Evolutionary conservation across 2,888 invertebrate genomes (phyloP), one percentile per base, ranked within the genome.

Genomic region (Andrena dorsata): DNA sequence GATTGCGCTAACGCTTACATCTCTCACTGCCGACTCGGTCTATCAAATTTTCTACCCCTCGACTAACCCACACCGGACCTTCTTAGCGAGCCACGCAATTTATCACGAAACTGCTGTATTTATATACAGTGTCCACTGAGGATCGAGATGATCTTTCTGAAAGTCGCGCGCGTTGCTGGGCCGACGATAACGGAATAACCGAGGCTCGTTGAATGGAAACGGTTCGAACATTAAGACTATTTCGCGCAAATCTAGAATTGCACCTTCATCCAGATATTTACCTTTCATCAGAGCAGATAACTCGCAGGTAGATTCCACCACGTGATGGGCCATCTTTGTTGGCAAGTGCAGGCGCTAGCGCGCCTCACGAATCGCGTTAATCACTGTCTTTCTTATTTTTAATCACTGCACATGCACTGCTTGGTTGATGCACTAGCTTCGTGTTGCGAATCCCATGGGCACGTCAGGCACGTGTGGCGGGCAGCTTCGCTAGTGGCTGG

Each of bases 211-310:
- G 13, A 13, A 10, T 10, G 10, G 35, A 35, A 2, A 13, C 13
- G 10, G 35, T 13, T 13, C 1, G 0, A 41, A 4, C 4, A 0
- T 41, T 13, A 41, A 41, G 41, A 13, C 41, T 16, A 4, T 16
- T 16, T 41, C 1, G n/a, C 7, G 41, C 2, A 2, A 26, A 41
- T 64, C 7, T 20, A 26, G 47, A n/a, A 0, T 35, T 1, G 23
- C 13, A n/a, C 35, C 28, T 74, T 35, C 28, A 49, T 41, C 10
- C 5, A n/a, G 13, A 75, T 87, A 88, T 84, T 92, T 80, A 93
- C 93, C 93, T 93, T 92, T 93, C 83, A 92, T 92, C 56, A 91
- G 90, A 76, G 89, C 90, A 65, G 92, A 90, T 35, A 93, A 89
- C 75, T 92, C 92, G 81, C 87, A 89, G 70, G 90, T 91, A 60